Base-by-base conservation (phyloP, 2,797 vertebrate species). In the Lindbergichthys nudifrons region DNA sequence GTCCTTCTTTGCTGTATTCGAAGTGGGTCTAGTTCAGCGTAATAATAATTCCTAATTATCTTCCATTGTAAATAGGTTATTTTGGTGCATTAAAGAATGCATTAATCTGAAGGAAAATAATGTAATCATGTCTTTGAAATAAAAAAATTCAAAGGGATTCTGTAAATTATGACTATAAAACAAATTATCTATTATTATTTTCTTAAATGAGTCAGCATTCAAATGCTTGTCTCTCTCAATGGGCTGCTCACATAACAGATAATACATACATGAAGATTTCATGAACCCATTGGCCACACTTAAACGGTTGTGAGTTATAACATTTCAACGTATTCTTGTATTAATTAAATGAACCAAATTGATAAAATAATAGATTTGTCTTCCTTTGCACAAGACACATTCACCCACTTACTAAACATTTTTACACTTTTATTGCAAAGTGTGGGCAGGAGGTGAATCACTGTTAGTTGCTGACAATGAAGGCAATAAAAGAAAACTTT, bases 391-490 rank as follows among this genome's bases (percentile, higher is more conserved):
- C 18, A 8, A 58, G 4, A 57, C 21, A 26, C 16, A 46, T 12
- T 51, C n/a, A 59, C 8, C 18, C 16, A 14, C 3, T 23, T 19
- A 12, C 9, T 18, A 61, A 15, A 46, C 19, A 41, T 51, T 10
- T 9, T 4, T 5, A 43, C 19, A 43, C 4, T 54, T 45, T 18
- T 42, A 64, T 15, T 13, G 2, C 18, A 69, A 39, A 45, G 15
- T 11, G 16, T 30, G 16, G 19, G 5, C 18, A 36, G 9, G 4
- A 23, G 13, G 46, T 21, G 41, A 64, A 51, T 58, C 52, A 46
- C 23, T 41, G 13, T 52, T 57, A 47, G 41, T 62, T n/a, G 2
- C 16, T 73, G 51, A 57, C 26, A 57, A 26, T 54, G 51, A 53
- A 2, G 15, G 10, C 2, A 42, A 53, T 57, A 5, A 21, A 5